phyloP scores from a whole-genome alignment of 2,797 vertebrate genomes.

The Thamnophis elegans region DNA sequence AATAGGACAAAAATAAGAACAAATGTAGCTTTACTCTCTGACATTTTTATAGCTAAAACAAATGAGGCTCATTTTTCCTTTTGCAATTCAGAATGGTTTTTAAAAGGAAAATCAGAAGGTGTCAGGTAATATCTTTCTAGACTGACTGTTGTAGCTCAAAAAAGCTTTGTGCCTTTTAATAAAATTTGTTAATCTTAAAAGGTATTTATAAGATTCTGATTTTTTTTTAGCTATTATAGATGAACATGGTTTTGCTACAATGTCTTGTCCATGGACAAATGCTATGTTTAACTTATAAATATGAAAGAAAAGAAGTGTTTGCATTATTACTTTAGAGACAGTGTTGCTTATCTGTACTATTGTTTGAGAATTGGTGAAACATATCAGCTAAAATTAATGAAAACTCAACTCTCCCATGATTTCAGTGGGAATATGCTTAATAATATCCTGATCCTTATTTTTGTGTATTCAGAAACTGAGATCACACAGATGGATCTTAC shows the following conservation, averaged over 20 bases:
- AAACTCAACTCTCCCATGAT: not conserved
- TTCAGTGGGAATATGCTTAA: not conserved
- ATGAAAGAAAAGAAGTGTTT: not conserved
- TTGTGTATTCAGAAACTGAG: not conserved
- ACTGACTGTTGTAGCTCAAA: not conserved
- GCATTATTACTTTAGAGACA: not conserved
- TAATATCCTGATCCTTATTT: not conserved
- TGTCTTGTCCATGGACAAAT: not conserved
- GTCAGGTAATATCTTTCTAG: not conserved
- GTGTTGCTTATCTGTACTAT: not conserved
- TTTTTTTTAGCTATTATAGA: not conserved
- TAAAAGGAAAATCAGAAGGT: not conserved
- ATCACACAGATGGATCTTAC: not conserved
- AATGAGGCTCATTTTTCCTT: not conserved
- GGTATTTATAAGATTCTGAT: not conserved
- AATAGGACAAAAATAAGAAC: not conserved
- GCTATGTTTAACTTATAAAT: not conserved
- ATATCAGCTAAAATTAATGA: not conserved
- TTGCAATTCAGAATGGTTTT: not conserved
- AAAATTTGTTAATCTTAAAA: not conserved
- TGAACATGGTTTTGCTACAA: not conserved
- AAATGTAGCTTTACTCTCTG: not conserved
- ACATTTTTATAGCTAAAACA: not conserved
- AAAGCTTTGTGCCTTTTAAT: not conserved
- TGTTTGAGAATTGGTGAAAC: not conserved